Percentiles rank a stretch among this genome's conserved stretches.
Conservation (phyloP, 2,113 vertebrate species). For the Colaptes auratus region DNA sequence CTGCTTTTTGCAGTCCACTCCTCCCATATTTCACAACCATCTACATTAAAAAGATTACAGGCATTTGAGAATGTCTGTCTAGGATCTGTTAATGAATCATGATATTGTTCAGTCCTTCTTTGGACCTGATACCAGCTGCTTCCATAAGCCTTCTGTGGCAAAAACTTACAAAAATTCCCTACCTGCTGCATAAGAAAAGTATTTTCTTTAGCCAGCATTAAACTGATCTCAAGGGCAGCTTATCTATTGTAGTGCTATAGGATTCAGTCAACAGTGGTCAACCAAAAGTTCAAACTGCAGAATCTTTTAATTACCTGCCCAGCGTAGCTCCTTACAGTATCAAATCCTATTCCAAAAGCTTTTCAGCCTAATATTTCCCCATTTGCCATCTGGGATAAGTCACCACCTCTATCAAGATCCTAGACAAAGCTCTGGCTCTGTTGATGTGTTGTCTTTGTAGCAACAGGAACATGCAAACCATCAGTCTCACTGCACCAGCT, state of each 20-base stretch:
- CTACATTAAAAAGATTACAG: background rate
- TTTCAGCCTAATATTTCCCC: background rate
- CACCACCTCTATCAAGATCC: background rate
- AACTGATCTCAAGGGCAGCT: background rate
- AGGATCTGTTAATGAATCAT: background rate
- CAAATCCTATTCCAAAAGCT: background rate
- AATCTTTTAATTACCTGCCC: background rate
- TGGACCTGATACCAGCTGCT: background rate
- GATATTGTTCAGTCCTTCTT: background rate
- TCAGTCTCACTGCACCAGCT: background rate
- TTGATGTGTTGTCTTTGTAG: background rate
- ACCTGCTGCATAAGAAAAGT: background rate
- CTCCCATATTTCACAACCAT: background rate
- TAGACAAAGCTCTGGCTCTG: background rate
- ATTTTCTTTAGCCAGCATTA: background rate
- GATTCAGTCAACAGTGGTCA: background rate
- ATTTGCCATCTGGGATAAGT: background rate
- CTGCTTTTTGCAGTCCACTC: background rate
- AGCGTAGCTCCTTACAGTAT: background rate
- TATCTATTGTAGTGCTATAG: background rate
- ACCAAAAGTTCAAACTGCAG: background rate
- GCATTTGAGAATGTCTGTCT: background rate
- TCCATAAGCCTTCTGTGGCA: background rate
- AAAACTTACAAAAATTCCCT: background rate
- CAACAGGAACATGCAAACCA: background rate